These are phyloP conservation scores for Scaptomyza tumidula DNA, from an alignment of 2,888 invertebrate species.

Conservation along the genomic window DNA sequence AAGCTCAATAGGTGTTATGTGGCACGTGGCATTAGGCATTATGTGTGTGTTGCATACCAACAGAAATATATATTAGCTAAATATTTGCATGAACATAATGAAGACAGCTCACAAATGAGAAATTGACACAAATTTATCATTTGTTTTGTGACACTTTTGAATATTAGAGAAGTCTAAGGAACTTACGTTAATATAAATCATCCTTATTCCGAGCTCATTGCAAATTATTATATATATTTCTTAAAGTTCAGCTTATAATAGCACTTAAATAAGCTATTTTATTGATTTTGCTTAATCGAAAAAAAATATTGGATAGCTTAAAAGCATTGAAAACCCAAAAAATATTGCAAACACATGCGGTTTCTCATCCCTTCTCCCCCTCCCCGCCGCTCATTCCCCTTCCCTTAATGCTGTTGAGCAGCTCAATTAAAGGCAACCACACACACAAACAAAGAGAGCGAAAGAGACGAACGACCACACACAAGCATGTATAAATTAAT, in stretches of 20 bases:
- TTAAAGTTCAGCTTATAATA: too few species aligned
- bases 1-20: constrained; percentile 12
- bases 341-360: constrained; percentile 22
- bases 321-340: too few species aligned
- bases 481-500: constrained; percentile 66
- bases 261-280: too few species aligned
- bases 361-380: constrained; percentile 1
- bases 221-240: too few species aligned
- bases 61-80: background rate
- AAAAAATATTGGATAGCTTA: constrained; percentile 32
- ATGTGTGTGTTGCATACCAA: background rate
- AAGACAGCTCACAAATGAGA: background rate
- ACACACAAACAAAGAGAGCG: constrained; percentile 7
- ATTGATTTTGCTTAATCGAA: constrained; percentile 16
- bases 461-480: background rate
- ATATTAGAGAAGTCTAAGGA: too few species aligned
- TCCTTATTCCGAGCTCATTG: too few species aligned
- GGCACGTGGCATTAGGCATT: constrained; percentile 1
- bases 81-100: background rate
- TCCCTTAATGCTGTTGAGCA: background rate
- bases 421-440: constrained; percentile 37
- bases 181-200: too few species aligned
- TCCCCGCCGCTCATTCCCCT: background rate
- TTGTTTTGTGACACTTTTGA: background rate
- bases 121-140: background rate